Evolutionary conservation across 2,113 vertebrate species (phyloP).

Genomic region (Chinchilla lanigera): DNA sequence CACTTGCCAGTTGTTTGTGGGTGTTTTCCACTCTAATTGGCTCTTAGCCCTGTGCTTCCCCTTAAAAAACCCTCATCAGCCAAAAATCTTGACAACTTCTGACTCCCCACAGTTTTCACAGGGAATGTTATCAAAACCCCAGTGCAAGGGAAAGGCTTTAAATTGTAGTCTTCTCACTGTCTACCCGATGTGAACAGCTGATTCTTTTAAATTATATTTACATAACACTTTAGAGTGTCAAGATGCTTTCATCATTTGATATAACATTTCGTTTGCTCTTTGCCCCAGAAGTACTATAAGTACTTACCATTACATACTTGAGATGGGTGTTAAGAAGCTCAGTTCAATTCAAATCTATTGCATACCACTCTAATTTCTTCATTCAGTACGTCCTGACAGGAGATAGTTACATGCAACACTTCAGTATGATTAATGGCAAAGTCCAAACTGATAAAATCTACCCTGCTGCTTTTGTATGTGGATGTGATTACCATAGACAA

Average conservation of each 20-base stretch:
- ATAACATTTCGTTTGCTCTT: neutral
- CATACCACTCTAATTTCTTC: neutral
- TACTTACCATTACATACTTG: neutral
- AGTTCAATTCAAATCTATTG: neutral
- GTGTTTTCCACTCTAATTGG: constrained; percentile 20
- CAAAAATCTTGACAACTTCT: constrained; percentile 11
- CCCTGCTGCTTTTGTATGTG: neutral
- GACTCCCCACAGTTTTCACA: neutral
- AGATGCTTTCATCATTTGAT: neutral
- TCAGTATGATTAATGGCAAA: neutral
- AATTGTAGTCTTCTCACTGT: neutral
- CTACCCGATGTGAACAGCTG: neutral
- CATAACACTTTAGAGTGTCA: neutral
- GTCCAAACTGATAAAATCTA: neutral
- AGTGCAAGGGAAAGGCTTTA: neutral
- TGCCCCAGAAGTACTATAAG: neutral
- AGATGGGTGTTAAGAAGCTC: neutral
- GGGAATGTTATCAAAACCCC: neutral
- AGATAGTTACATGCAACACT: neutral
- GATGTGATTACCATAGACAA: neutral
- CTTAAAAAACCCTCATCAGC: neutral
- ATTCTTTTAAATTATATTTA: constrained; percentile 18
- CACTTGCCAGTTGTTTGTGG: neutral
- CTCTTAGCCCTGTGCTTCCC: neutral
- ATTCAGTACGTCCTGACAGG: neutral